phyloP scores from a whole-genome alignment of 2,888 invertebrate species.

The Euclidia mi region DNA sequence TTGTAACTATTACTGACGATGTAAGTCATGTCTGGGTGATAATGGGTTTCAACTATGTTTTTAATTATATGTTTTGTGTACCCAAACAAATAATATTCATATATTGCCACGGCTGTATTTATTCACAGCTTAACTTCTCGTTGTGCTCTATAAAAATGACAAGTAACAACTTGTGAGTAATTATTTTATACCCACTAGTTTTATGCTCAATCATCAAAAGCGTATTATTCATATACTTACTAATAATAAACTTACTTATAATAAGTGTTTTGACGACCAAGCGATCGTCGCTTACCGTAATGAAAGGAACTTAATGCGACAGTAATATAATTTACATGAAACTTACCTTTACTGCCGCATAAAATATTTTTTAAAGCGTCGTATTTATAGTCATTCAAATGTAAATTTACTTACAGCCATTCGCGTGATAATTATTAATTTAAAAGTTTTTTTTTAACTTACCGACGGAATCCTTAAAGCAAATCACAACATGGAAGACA shows the following conservation, averaged over 20 bases:
- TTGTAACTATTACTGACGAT: too few species aligned
- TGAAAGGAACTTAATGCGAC: constrained; percentile 22
- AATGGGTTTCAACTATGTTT: not conserved
- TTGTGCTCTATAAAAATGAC: too few species aligned
- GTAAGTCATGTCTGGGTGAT: too few species aligned
- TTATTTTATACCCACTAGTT: not conserved
- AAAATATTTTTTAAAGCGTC: constrained; percentile 28
- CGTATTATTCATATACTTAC: constrained; percentile 33
- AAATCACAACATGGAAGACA: constrained; percentile 89
- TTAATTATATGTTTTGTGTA: not conserved
- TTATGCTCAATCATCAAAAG: constrained; percentile 21
- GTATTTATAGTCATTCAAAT: not conserved
- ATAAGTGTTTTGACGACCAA: constrained; percentile 35
- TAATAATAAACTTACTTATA: too few species aligned
- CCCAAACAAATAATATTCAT: too few species aligned
- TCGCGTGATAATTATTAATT: not conserved
- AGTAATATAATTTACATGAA: constrained; percentile 13
- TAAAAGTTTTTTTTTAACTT: constrained; percentile 58
- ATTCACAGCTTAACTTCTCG: too few species aligned
- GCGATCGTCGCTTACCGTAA: constrained; percentile 21
- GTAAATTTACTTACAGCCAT: not conserved
- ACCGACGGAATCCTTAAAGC: constrained; percentile 87
- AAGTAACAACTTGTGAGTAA: too few species aligned
- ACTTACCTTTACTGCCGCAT: constrained; percentile 14
- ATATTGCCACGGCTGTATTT: too few species aligned